A percentile compares a stretch with the other conserved stretches of the same genome.
Evolutionary conservation across 1,140 invertebrate species (phyloP).

Genomic region (Cydia splendana): DNA sequence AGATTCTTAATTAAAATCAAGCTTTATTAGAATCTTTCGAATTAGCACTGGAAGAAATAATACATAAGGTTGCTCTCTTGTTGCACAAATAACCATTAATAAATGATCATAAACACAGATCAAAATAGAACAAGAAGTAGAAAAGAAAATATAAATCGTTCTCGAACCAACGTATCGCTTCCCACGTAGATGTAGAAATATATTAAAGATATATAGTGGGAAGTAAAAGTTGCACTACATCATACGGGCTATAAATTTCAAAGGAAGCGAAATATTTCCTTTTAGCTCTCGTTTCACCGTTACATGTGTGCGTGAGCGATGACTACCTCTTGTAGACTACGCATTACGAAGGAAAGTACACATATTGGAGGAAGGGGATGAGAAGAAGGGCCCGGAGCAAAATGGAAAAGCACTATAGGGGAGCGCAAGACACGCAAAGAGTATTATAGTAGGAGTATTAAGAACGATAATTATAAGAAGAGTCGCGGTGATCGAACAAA

Average conservation of each 20-base stretch:
- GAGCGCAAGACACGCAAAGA: too few species aligned
- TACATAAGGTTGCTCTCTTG: too few species aligned
- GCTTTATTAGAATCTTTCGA: too few species aligned
- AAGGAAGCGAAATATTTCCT: not conserved
- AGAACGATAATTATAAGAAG: too few species aligned
- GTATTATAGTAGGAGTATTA: too few species aligned
- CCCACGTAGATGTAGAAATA: not conserved
- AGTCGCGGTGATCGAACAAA: too few species aligned
- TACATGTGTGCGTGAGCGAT: not conserved
- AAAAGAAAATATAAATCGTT: not conserved
- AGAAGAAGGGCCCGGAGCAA: too few species aligned
- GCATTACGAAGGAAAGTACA: not conserved
- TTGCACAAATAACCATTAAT: too few species aligned
- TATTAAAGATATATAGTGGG: not conserved
- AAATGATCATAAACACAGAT: not conserved
- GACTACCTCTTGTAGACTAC: not conserved
- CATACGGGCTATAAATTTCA: conserved; percentile 13
- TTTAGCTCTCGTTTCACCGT: not conserved
- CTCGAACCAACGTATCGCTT: not conserved
- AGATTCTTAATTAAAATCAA: not conserved
- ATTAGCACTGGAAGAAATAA: too few species aligned
- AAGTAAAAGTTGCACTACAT: conserved; percentile 4
- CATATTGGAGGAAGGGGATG: too few species aligned
- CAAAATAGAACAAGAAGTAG: not conserved
- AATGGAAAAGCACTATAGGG: too few species aligned